Evolutionary conservation across 2,797 vertebrate species (phyloP), one percentile per base, ranked within the genome.

Genomic region (Acanthurus leucopareius): DNA sequence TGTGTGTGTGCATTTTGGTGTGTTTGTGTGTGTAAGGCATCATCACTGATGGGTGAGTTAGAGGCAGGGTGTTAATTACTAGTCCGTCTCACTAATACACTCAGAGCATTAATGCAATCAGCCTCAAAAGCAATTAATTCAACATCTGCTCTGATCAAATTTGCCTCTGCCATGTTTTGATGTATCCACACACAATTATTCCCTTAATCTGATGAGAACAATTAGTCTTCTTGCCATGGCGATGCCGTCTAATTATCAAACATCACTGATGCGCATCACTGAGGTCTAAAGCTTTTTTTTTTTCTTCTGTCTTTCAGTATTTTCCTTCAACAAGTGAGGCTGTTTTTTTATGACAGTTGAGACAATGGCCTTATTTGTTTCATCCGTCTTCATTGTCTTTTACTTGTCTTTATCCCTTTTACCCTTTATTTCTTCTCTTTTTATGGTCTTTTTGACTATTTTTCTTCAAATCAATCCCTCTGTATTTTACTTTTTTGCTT

Each of bases 71-170:
- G 93, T 91, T 94, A 91, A 93, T 94, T 90, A 90, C 83, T 72
- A 62, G 87, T 84, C 86, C 73, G 73, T 89, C 86, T 80, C 75
- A 69, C 86, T 93, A 92, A 93, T 90, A 89, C 82, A 92, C 91
- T 88, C 73, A 10, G 77, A 84, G 83, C 88, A 88, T 93, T 90
- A 93, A 93, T 90, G 86, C 87, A 92, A 90, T 94, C 93, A 92
- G 88, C 91, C 89, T 91, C 91, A 89, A 89, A 92, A 88, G 80
- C 88, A 94, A 93, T 93, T 93, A 91, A 93, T 92, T 90, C 89
- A 90, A 89, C 92, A 94, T 93, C 93, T 93, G 93, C 90, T 87
- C 86, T 88, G 90, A 93, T 93, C 88, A 90, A 86, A 93, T 93
- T 89, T 90, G 91, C 89, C 88, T 77, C 75, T 69, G 85, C 86